Evolutionary conservation across 2,888 invertebrate species (phyloP).

Genomic region (Smittia aterrima): DNA sequence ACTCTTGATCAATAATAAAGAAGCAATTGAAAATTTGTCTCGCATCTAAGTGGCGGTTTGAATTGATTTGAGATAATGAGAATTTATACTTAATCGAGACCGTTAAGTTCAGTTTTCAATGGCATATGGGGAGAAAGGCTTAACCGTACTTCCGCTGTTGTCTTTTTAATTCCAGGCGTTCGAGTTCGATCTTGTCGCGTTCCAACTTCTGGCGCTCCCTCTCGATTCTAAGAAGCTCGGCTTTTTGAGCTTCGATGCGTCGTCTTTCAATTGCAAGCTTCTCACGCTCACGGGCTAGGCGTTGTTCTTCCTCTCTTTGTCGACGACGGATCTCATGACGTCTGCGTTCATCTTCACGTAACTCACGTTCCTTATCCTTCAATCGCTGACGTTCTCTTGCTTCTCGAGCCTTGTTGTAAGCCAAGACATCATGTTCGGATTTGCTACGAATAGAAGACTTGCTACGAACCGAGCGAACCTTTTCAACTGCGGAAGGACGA

Average conservation of each 20-base stretch:
- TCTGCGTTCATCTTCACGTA: conserved; percentile 74
- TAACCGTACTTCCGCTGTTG: conserved; percentile 68
- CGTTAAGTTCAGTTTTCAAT: background rate
- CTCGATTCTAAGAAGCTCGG: conserved; percentile 78
- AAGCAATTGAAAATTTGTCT: background rate
- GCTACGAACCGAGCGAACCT: background rate
- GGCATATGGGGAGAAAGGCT: background rate
- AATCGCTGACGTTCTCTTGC: conserved; percentile 74
- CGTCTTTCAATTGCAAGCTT: conserved; percentile 80
- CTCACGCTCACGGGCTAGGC: conserved; percentile 77
- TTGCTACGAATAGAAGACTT: conserved; percentile 53
- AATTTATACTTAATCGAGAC: conserved; percentile 10
- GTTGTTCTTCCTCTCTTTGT: conserved; percentile 80
- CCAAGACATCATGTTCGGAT: conserved; percentile 63
- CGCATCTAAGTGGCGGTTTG: background rate
- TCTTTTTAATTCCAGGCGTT: conserved; percentile 78
- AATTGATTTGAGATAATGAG: background rate
- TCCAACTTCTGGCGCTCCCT: conserved; percentile 78
- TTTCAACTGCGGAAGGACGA: background rate
- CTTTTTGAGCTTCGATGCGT: conserved; percentile 82
- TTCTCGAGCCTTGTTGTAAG: conserved; percentile 78
- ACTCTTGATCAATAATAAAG: background rate
- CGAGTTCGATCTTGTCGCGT: conserved; percentile 71
- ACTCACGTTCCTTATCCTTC: conserved; percentile 76
- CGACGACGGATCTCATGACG: conserved; percentile 77